Conservation (phyloP, 2,888 invertebrate genomes). For the Ichneumoninae sp. region DNA sequence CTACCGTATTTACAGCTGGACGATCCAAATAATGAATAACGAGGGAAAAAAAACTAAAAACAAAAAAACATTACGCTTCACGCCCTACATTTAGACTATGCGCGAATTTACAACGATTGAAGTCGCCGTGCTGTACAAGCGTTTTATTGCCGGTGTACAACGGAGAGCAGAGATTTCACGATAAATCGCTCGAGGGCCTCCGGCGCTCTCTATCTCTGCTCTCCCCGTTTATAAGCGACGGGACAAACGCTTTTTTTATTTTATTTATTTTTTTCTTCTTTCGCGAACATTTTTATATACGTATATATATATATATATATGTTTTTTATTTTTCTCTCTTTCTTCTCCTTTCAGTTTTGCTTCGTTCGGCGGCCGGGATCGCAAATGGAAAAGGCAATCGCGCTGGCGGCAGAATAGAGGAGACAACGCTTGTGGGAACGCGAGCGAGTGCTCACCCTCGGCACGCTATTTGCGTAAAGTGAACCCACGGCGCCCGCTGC, state of each 20-base stretch:
- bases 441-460: slow-evolving; percentile 58
- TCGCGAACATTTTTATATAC: background rate
- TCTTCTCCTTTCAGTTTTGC: slow-evolving; percentile 2
- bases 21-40: background rate
- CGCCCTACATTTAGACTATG: background rate
- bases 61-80: background rate
- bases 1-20: background rate
- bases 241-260: slow-evolving; percentile 53
- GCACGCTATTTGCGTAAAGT: slow-evolving; percentile 60
- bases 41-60: background rate
- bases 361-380: slow-evolving; percentile 30
- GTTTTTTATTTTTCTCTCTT: background rate
- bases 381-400: slow-evolving; percentile 62
- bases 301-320: too few species aligned
- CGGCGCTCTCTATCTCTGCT: slow-evolving; percentile 24
- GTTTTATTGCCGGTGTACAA: background rate
- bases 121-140: background rate
- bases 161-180: slow-evolving; percentile 33
- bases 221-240: slow-evolving; percentile 49
- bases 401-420: slow-evolving; percentile 28
- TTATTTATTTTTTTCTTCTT: slow-evolving; percentile 27
- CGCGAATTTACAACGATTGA: slow-evolving; percentile 8
- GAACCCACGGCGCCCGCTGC: slow-evolving; percentile 32
- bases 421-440: slow-evolving; percentile 47
- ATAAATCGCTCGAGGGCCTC: slow-evolving; percentile 51